Conservation (phyloP, 2,113 vertebrate species). For the Junco hyemalis region DNA sequence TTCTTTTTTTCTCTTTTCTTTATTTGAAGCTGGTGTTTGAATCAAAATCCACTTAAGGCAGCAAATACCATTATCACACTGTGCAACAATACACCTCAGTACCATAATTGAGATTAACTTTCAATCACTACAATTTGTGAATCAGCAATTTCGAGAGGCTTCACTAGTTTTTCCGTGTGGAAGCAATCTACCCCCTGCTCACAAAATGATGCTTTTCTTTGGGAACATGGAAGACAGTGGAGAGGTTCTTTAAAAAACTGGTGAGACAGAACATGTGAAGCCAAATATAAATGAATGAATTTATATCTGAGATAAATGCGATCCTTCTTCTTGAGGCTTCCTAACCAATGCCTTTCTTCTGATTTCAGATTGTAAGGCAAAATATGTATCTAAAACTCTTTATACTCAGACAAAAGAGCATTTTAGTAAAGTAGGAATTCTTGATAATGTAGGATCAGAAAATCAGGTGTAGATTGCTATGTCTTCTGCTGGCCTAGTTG, state of each 20-base stretch:
- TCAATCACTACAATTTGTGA: slow-evolving; percentile 69
- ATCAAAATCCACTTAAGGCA: slow-evolving; percentile 50
- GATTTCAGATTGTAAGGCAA: neutral
- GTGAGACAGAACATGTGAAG: neutral
- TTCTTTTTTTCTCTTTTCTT: neutral
- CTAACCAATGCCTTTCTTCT: neutral
- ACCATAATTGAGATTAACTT: slow-evolving; percentile 67
- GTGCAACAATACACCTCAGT: slow-evolving; percentile 10
- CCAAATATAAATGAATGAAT: neutral
- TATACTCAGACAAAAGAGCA: neutral
- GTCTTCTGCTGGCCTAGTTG: neutral
- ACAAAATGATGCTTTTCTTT: slow-evolving; percentile 23
- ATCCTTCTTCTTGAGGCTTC: neutral
- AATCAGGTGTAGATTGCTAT: neutral
- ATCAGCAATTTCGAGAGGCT: slow-evolving; percentile 56
- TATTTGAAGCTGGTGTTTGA: slow-evolving; percentile 23
- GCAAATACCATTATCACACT: slow-evolving; percentile 64
- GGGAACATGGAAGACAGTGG: neutral
- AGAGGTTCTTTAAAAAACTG: slow-evolving; percentile 6
- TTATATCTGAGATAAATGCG: neutral
- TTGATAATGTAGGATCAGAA: too few relatives aligned
- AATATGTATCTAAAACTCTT: neutral
- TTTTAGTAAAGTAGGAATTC: neutral
- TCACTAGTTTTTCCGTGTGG: slow-evolving; percentile 11
- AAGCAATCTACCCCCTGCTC: slow-evolving; percentile 51